Conservation (phyloP, 1,140 invertebrate species). For the Drosophila watanabei region DNA sequence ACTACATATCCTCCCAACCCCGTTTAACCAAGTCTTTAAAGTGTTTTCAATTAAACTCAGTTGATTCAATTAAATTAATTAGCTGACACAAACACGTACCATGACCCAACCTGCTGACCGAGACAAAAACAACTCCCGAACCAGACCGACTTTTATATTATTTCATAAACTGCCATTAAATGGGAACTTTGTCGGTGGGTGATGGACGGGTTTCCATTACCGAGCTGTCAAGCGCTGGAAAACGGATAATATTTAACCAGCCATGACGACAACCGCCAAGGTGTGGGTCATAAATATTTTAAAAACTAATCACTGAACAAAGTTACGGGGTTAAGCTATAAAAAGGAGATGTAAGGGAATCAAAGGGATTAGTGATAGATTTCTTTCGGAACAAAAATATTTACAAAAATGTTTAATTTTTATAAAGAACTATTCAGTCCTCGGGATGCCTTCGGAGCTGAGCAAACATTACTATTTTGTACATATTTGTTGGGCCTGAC, state of each 20-base stretch:
- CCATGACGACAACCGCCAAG: slow-evolving; percentile 41
- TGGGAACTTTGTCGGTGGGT: slow-evolving; percentile 36
- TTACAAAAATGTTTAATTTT: slow-evolving; percentile 32
- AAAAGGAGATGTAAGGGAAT: slow-evolving; percentile 29
- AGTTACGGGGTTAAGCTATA: slow-evolving; percentile 38
- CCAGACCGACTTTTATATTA: slow-evolving; percentile 39
- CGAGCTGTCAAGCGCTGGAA: slow-evolving; percentile 51
- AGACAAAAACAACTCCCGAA: slow-evolving; percentile 9
- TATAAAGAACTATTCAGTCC: slow-evolving; percentile 55
- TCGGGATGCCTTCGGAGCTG: slow-evolving; percentile 68
- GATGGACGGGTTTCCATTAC: slow-evolving; percentile 70
- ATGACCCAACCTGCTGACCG: slow-evolving; percentile 13
- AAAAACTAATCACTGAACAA: slow-evolving; percentile 50
- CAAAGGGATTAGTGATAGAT: slow-evolving; percentile 14
- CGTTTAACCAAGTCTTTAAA: slow-evolving; percentile 8
- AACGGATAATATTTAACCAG: slow-evolving; percentile 35
- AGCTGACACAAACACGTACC: slow-evolving; percentile 36
- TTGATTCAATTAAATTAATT: slow-evolving; percentile 72
- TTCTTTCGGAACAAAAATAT: slow-evolving; percentile 26
- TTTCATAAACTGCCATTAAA: slow-evolving; percentile 67
- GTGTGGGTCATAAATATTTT: slow-evolving; percentile 45
- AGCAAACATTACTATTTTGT: slow-evolving; percentile 66
- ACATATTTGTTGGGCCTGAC: slow-evolving; percentile 78
- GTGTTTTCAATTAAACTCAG: slow-evolving; percentile 16
- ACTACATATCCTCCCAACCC: too few relatives aligned